Conservation (phyloP, 2,888 invertebrate species). For the Linnaemya vulpina region DNA sequence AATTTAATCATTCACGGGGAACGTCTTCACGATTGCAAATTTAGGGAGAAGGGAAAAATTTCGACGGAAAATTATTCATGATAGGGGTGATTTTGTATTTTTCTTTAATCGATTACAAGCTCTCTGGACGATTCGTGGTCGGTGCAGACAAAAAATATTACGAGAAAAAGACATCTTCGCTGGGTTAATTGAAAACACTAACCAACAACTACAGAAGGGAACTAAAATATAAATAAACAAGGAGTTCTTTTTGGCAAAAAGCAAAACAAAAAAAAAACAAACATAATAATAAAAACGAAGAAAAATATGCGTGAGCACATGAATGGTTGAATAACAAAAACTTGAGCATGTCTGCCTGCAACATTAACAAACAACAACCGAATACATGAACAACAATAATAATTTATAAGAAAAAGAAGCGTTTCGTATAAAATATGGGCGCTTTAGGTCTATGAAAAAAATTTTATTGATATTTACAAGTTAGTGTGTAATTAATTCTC, state of each 20-base stretch:
- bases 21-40: no score
- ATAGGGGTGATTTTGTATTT: no score
- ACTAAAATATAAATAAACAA: slow-evolving; percentile 28
- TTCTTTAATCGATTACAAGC: no score
- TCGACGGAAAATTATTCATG: no score
- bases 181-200: slow-evolving; percentile 19
- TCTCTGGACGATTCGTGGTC: no score
- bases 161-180: neutral
- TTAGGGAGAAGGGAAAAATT: no score
- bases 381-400: neutral
- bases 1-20: no score
- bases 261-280: slow-evolving; percentile 26
- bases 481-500: no score
- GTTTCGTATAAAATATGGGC: neutral
- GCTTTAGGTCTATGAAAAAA: no score
- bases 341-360: slow-evolving; percentile 54
- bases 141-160: no score
- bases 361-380: slow-evolving; percentile 20
- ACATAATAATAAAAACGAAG: slow-evolving; percentile 2
- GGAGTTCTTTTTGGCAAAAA: slow-evolving; percentile 41
- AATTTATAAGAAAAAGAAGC: neutral
- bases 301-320: slow-evolving; percentile 62
- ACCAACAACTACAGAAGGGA: slow-evolving; percentile 18
- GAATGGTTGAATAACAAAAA: slow-evolving; percentile 62
- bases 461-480: no score